phyloP scores from a whole-genome alignment of 2,888 invertebrate genomes.

The Nebria brevicollis region DNA sequence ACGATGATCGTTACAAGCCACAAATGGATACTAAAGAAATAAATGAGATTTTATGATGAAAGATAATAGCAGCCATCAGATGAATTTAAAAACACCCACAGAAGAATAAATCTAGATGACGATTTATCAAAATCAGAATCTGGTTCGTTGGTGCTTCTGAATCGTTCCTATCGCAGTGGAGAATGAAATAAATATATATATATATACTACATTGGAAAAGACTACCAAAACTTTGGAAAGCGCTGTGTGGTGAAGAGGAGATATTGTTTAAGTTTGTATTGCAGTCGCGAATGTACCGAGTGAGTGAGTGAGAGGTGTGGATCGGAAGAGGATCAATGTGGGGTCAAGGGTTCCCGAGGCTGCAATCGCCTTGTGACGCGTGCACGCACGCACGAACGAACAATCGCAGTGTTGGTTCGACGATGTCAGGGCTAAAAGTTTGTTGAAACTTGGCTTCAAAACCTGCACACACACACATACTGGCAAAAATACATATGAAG shows the following conservation, averaged over 20 bases:
- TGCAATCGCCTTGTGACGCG: constrained; percentile 31
- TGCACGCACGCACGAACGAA: constrained; percentile 18
- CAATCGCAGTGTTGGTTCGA: background rate
- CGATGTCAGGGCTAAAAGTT: constrained; percentile 28
- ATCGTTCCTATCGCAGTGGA: too few relatives aligned
- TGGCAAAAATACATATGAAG: constrained; percentile 16
- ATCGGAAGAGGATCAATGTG: background rate
- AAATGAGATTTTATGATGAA: too few relatives aligned
- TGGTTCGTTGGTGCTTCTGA: too few relatives aligned
- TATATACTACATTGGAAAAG: background rate
- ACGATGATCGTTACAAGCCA: too few relatives aligned
- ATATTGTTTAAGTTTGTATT: background rate
- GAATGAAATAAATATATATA: background rate
- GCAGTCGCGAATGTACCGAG: background rate
- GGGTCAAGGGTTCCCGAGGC: constrained; percentile 35
- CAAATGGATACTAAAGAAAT: too few relatives aligned
- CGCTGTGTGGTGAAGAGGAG: background rate
- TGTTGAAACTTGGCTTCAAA: constrained; percentile 14
- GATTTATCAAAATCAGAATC: too few relatives aligned
- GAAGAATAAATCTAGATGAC: too few relatives aligned
- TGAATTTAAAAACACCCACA: too few relatives aligned
- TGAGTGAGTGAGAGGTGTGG: too few relatives aligned
- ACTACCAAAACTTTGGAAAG: background rate
- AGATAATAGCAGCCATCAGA: too few relatives aligned
- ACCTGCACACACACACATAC: constrained; percentile 15